Evolutionary conservation across 2,888 invertebrate genomes (phyloP), one percentile per base, ranked within the genome.

Genomic region (Drosophila acutilabella): DNA sequence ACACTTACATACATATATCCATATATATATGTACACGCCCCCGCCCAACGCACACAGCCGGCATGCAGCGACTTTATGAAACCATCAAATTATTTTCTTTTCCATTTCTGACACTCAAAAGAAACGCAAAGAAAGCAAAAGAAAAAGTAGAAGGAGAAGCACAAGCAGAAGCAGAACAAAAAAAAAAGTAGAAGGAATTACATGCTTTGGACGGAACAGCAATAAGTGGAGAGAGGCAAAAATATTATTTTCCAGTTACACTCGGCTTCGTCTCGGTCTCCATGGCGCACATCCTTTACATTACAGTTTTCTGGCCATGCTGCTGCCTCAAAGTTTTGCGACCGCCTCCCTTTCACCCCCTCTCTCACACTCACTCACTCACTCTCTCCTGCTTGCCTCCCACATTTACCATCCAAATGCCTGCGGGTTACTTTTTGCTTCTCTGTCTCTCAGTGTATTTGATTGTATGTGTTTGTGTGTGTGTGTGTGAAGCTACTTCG

Each of bases 81-180:
- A 89, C 90, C 90, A 92, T 91, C 90, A 91, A 92, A 91, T 91
- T 91, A 91, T 91, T 91, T 91, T 91, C 89, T 91, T 91, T 91
- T 91, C 90, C 90, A 91, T 91, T 92, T 91, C 91, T 91, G 91
- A 91, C 92, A 91, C 91, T 91, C 90, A 83, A 89, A 88, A 86
- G 89, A 88, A 82, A 89, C 78, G 75, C 71, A 80, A 81, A 82
- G 76, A 80, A 72, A 76, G 69, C 73, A 62, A 64, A 47, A 56
- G 53, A 26, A 57, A 69, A 57, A 64, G 57, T 41, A 50, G 59
- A 38, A 47, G n/a, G 14, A 33, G 16, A 10, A 57, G 59, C 54
- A 54, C 62, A 51, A 52, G 52, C n/a, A 58, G 71, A 54, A 64
- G 47, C 30, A 40, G 57, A 47, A 33, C 33, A 33, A 88, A 81